phyloP scores from a whole-genome alignment of 64 coral and sea anemone genomes.

The Pachyseris speciosa region DNA sequence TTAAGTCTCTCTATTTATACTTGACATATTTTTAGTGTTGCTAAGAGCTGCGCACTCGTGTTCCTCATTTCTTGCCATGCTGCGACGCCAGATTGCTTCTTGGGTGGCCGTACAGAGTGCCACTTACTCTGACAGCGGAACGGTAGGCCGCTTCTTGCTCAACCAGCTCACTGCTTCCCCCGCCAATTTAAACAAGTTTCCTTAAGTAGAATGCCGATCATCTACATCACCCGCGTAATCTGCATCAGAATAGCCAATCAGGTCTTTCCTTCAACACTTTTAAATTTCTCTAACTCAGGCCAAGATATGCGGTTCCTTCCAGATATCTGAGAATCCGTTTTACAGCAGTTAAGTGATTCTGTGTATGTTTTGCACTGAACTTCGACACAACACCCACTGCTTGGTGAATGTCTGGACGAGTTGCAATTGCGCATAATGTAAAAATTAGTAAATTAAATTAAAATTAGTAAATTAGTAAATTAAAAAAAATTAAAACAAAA shows the following conservation, averaged over 20 bases:
- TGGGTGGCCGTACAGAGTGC: background rate
- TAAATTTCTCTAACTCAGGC: background rate
- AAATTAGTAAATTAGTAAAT: too few relatives aligned
- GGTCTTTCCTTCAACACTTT: background rate
- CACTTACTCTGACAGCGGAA: slow-evolving; percentile 20
- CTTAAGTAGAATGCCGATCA: slow-evolving; percentile 7
- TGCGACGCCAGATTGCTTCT: background rate
- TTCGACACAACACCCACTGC: slow-evolving; percentile 75
- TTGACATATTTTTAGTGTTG: too few relatives aligned
- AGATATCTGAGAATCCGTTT: slow-evolving; percentile 18
- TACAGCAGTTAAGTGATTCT: too few relatives aligned
- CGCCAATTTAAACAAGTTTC: background rate
- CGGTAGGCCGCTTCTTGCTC: slow-evolving; percentile 16
- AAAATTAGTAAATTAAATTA: too few relatives aligned
- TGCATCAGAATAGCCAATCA: slow-evolving; percentile 34
- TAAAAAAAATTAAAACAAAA: too few relatives aligned
- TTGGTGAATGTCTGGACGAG: slow-evolving; percentile 61
- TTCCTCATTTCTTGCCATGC: too few relatives aligned
- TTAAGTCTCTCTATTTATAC: too few relatives aligned
- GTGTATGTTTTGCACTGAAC: slow-evolving; percentile 50
- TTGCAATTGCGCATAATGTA: slow-evolving; percentile 70
- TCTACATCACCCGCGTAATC: slow-evolving; percentile 31
- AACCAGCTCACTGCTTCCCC: slow-evolving; percentile 40
- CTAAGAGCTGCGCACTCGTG: too few relatives aligned
- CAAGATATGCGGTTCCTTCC: slow-evolving; percentile 5